Base-by-base conservation (phyloP, 2,113 vertebrate genomes). In the Pholis gunnellus region DNA sequence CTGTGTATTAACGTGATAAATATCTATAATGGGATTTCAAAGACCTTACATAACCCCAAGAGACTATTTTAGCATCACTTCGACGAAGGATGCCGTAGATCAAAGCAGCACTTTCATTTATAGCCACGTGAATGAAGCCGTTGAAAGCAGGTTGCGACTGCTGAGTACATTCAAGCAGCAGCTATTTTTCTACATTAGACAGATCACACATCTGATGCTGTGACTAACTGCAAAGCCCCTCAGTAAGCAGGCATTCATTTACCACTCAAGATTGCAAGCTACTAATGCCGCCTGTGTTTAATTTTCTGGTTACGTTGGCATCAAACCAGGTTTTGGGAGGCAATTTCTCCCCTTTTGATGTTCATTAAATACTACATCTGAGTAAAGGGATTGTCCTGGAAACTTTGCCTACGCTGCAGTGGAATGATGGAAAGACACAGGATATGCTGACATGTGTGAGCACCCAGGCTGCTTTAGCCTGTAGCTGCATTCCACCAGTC, bases 21-120 rank as follows among this genome's bases (percentile, higher is more conserved):
- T 48, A 44, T 46, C 59, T 64, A 54, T 68, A 60, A 78, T 87
- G 78, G 22, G 52, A 61, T 78, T 86, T 83, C 72, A 86, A 92
- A 81, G 46, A 75, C 72, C n/a, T 64, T 4, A 42, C 14, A 81
- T 44, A 73, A 80, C 82, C 42, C 42, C 9, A n/a, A 76, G 48
- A 71, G 78, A 68, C 40, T 57, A 40, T 87, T 89, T 79, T 40
- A 79, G 11, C 44, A 5, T 61, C 38, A 69, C 74, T 29, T 79
- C 69, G 72, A 81, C 75, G 42, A 25, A 56, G 68, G 59, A 54
- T 46, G 48, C 61, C 67, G 83, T 52, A 27, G 84, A 89, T 86
- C 63, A 85, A 80, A 79, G 84, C 56, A n/a, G 67, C 81, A 2
- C 70, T 73, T 85, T 88, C 17, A 74, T 83, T 88, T 78, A 68